phyloP scores from a whole-genome alignment of 1,140 invertebrate genomes.

The Drosophila oshimai region DNA sequence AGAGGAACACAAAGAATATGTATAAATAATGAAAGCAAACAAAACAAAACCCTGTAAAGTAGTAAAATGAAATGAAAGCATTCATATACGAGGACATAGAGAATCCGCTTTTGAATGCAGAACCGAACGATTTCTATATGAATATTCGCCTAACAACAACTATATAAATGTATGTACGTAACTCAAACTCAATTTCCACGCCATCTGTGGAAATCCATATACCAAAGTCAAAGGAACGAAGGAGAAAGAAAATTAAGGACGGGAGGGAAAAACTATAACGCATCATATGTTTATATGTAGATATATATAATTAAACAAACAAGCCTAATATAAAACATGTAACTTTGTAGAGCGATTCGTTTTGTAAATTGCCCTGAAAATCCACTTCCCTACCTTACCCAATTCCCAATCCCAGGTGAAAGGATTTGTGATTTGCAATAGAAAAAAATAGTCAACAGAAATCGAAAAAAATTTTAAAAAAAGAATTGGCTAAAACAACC shows the following conservation, averaged over 20 bases:
- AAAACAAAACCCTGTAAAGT: constrained; percentile 56
- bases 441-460: constrained; percentile 42
- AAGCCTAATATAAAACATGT: constrained; percentile 56
- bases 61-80: constrained; percentile 46
- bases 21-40: constrained; percentile 37
- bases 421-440: constrained; percentile 36
- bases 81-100: constrained; percentile 22
- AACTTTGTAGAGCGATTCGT: constrained; percentile 72
- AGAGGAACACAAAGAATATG: constrained; percentile 42
- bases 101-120: constrained; percentile 18
- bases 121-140: constrained; percentile 40
- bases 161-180: constrained; percentile 76
- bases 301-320: constrained; percentile 72
- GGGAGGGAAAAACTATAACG: constrained; percentile 38
- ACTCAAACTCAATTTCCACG: constrained; percentile 74
- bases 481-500: constrained; percentile 25
- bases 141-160: constrained; percentile 44
- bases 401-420: constrained; percentile 17
- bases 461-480: constrained; percentile 16
- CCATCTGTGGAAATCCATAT: constrained; percentile 74
- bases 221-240: constrained; percentile 72
- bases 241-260: constrained; percentile 21
- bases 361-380: constrained; percentile 55
- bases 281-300: constrained; percentile 78
- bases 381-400: background rate